Evolutionary conservation across 2,888 invertebrate genomes (phyloP).

Genomic region (Microctonus hyperodae): DNA sequence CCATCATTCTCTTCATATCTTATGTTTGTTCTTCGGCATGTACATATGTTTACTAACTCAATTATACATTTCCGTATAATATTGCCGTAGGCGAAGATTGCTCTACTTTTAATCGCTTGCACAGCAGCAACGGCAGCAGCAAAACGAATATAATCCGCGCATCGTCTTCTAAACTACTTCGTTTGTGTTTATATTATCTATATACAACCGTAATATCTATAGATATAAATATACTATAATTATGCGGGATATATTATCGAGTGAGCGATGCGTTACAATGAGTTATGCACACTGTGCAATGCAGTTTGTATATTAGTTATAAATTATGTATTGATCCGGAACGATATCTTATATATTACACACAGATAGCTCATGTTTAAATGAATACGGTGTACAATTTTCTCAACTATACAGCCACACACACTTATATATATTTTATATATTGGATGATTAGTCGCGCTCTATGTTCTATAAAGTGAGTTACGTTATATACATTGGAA

Average conservation of each 20-base stretch:
- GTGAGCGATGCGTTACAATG: conserved; percentile 15
- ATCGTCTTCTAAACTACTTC: conserved; percentile 6
- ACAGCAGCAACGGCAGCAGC: background rate
- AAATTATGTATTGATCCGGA: conserved; percentile 28
- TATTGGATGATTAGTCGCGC: conserved; percentile 41
- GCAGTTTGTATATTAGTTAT: conserved; percentile 24
- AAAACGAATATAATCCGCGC: background rate
- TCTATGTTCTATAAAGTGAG: conserved; percentile 41
- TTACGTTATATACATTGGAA: conserved; percentile 26
- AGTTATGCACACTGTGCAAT: background rate
- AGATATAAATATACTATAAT: background rate
- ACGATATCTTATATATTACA: conserved; percentile 20
- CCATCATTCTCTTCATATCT: background rate
- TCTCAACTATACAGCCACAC: background rate
- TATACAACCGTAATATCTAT: background rate
- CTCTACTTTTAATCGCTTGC: conserved; percentile 11
- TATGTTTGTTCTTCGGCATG: conserved; percentile 19
- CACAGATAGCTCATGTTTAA: conserved; percentile 35
- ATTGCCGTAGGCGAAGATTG: conserved; percentile 1
- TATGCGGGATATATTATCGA: background rate
- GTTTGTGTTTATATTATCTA: conserved; percentile 10
- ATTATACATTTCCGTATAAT: conserved; percentile 28
- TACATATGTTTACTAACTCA: conserved; percentile 17
- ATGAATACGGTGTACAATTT: conserved; percentile 36
- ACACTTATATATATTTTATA: background rate